Base-by-base conservation (phyloP, 2,797 vertebrate genomes). In the Takifugu ocellatus region DNA sequence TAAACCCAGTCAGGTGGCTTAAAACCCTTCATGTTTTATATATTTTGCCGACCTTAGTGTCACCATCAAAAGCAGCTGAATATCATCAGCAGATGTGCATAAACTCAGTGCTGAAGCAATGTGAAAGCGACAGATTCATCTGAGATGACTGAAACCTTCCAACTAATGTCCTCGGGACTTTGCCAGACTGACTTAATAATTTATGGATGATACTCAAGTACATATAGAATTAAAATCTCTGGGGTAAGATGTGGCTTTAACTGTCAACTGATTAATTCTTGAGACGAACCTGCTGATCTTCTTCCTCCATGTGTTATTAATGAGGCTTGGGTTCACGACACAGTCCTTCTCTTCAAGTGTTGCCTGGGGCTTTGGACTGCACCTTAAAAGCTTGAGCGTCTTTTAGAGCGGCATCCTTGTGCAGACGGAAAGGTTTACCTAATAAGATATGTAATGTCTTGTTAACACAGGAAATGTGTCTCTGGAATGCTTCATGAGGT, bases 191-290 rank as follows among this genome's bases (percentile, higher is more conserved):
- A 51, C 55, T 73, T 31, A 83, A 83, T 87, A 73, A 83, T 78
- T 75, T 70, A 84, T 49, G 36, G 44, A 10, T 46, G 71, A 76
- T 76, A 74, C 72, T 75, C 59, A 64, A 66, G 78, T 5, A 56
- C 60, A 60, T 72, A 53, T 67, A 67, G 66, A 45, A 16, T n/a
- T 16, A 51, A 60, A 76, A 39, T 67, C 69, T 81, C 73, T 25
- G 25, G 64, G 73, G 68, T 46, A 52, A 54, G 48, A 63, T 36
- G 64, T 54, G 53, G 60, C 61, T 54, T 57, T 68, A 61, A 73
- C 68, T 64, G 77, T 81, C 66, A 70, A 70, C 64, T 72, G 77
- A 81, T 81, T 52, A 77, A 80, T 81, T 79, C 74, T 86, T 82
- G 72, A 84, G 78, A 54, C 61, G 56, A 56, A 74, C 62, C 49